Conservation (phyloP, 2,797 vertebrate genomes). For the Mionectes olivaceus region DNA sequence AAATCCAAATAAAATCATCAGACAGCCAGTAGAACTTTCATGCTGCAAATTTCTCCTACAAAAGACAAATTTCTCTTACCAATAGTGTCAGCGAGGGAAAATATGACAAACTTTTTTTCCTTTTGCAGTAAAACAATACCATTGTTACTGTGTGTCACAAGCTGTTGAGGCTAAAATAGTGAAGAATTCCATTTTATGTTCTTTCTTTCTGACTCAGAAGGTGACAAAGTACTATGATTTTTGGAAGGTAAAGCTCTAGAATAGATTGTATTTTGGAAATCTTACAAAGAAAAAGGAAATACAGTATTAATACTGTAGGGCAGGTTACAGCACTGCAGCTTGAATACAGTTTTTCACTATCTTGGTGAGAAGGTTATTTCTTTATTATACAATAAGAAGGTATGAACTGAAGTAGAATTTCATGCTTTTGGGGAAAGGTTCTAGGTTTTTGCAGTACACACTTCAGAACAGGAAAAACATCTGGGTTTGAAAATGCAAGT, state of each 20-base stretch:
- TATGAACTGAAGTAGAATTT: neutral
- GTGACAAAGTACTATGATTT: neutral
- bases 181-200: neutral
- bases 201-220: neutral
- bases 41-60: neutral
- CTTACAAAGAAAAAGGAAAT: neutral
- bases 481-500: neutral
- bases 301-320: neutral
- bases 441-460: neutral
- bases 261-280: neutral
- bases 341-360: neutral
- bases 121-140: neutral
- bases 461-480: neutral
- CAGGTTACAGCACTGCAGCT: neutral
- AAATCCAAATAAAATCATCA: neutral
- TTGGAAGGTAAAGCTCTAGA: neutral
- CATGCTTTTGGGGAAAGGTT: neutral
- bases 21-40: neutral
- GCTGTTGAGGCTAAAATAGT: neutral
- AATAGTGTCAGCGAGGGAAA: neutral
- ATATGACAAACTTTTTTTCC: neutral
- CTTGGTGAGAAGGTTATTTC: neutral
- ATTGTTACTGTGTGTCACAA: neutral
- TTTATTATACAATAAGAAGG: rapidly evolving
- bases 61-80: neutral